Evolutionary conservation across 1,140 invertebrate species (phyloP), one percentile per base, ranked within the genome.

Genomic region (Lucilia sericata): DNA sequence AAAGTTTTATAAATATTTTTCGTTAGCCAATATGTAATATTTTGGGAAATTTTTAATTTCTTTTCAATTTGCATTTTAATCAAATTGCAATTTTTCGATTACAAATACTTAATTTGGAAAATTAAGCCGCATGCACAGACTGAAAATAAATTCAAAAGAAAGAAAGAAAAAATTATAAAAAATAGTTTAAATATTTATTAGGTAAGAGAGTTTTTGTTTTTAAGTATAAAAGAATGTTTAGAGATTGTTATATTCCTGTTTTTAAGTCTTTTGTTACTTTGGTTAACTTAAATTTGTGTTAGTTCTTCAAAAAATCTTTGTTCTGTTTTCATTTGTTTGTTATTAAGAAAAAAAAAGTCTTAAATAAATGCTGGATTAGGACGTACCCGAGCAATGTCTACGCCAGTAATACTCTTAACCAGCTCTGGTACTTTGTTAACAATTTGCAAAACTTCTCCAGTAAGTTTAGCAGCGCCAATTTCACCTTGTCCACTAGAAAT

Each of bases 401-500:
- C 97, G 30, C 98, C 98, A 85, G 98, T 99, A 86, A 99, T 93
- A 60, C 92, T 95, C 89, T 98, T 97, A 0, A 99, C 96, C 86
- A 99, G 93, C 86, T 95, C 94, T 30, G 98, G 97, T 86, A 99
- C 96, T 91, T 95, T 96, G 86, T 96, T 94, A 82, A 99, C 97
- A 88, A 99, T 99, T 87, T 94, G 95, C 86, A 99, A 92, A 12
- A 99, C 96, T 93, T 99, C 98, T 78, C 96, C 95, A 0, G 98
- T 99, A 75, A 99, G 91, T 92, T 98, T 99, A 85, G 97, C 95
- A 4, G 97, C 98, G 65, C 98, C 98, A 49, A 99, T 92, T 76
- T 98, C 96, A 82, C 97, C 97, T 85, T 94, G 94, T n/a, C 98
- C 98, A 87, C 95, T 96, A 3, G 97, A 97, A 10, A 99, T 95